A percentile compares a stretch with the other conserved stretches of the same genome.
Conservation (phyloP, 2,888 invertebrate species). For the Capitulum mitella region DNA sequence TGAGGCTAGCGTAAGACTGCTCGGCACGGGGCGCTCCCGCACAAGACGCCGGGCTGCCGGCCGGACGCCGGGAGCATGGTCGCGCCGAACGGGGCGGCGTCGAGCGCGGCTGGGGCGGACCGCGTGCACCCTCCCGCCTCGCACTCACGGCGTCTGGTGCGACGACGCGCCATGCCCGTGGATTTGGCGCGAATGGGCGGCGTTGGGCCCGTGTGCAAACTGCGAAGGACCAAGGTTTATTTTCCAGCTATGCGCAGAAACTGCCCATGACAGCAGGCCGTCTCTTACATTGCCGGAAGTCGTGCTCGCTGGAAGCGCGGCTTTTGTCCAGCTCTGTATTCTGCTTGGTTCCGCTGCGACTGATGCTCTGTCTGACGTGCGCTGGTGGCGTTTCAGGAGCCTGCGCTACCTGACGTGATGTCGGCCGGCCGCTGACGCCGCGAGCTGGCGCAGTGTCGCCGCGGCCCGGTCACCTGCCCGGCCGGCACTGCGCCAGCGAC, state of each 20-base stretch:
- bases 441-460: background rate
- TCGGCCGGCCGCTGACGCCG: background rate
- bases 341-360: background rate
- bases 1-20: too few relatives aligned
- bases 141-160: background rate
- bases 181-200: background rate
- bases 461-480: background rate
- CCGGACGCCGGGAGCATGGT: too few relatives aligned
- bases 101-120: too few relatives aligned
- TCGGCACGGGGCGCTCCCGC: too few relatives aligned
- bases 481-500: background rate
- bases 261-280: too few relatives aligned
- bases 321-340: background rate
- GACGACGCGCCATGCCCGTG: background rate
- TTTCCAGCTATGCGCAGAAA: too few relatives aligned
- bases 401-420: slow-evolving; percentile 19
- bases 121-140: background rate
- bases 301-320: background rate
- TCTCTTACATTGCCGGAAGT: background rate
- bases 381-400: background rate
- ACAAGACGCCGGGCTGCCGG: too few relatives aligned
- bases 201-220: background rate
- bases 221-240: too few relatives aligned
- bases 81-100: too few relatives aligned
- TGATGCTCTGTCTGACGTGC: background rate